Base-by-base conservation (phyloP, 2,888 invertebrate species). In the Phengaris arion region DNA sequence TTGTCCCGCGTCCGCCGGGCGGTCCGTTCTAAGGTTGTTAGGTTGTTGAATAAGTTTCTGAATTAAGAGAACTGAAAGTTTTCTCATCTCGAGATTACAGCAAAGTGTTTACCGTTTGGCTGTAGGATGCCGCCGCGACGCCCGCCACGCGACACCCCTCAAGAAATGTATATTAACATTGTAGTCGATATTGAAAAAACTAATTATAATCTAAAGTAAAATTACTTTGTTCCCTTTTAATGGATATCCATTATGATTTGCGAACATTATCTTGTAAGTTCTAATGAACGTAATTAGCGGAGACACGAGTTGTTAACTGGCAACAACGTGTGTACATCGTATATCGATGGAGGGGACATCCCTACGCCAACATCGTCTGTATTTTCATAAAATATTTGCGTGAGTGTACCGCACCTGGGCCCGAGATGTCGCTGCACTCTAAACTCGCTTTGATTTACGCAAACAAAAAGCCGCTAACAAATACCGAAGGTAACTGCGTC, bases 31-130 rank as follows among this genome's bases (percentile, higher is more conserved):
- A 93, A 93, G 93, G 92, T 93, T 92, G 93, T 93, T 93, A 93
- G 92, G 92, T 90, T 93, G 91, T 93, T 93, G 93, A 93, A 93
- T 93, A 94, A 94, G 93, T 94, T 94, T 94, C 92, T 93, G 94
- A 94, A 94, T 94, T 94, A 94, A 94, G 94, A 94, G 93, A 92
- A 93, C 94, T 93, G 93, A 93, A 93, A 94, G 93, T 94, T 94
- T 94, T 94, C 94, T 94, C 94, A 94, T 94, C 94, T 94, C 90
- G 92, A 94, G 94, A 94, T 94, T 94, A 94, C 93, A 92, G 93
- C 93, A 89, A 93, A 94, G 94, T 94, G 94, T 94, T 94, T 94
- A 94, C 94, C 93, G 94, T 94, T 93, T 90, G 93, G 93, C 92
- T 92, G 90, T 85, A 87, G 87, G 91, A 90, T 86, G 91, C 88